Conservation (phyloP, 2,888 invertebrate genomes). For the Drosophila paucipuncta region DNA sequence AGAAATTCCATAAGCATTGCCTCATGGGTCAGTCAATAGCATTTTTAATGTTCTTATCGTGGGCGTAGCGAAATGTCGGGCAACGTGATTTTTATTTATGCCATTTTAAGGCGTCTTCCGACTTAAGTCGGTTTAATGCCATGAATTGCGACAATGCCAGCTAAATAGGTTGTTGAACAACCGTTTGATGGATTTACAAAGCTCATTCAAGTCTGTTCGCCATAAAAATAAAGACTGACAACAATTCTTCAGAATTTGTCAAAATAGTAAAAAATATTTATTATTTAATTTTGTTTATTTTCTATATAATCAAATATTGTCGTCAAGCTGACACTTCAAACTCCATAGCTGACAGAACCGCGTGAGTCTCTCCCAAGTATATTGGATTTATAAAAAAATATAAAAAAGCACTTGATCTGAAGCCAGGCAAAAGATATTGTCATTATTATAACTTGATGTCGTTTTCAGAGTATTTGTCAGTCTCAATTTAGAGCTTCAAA, state of each 20-base stretch:
- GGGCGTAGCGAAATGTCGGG: constrained; percentile 12
- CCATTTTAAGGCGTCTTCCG: constrained; percentile 19
- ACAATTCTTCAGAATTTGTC: neutral
- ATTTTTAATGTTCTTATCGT: constrained; percentile 45
- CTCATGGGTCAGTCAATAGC: constrained; percentile 48
- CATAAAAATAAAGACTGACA: neutral
- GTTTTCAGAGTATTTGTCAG: neutral
- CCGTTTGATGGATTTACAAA: constrained; percentile 15
- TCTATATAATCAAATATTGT: neutral
- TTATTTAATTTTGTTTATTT: neutral
- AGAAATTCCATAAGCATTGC: constrained; percentile 64
- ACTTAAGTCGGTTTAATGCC: constrained; percentile 23
- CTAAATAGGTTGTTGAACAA: constrained; percentile 7
- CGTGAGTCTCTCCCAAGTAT: neutral
- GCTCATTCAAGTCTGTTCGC: neutral
- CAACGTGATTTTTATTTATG: constrained; percentile 48
- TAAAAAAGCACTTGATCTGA: neutral
- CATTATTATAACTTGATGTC: neutral
- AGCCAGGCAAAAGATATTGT: neutral
- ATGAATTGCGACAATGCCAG: constrained; percentile 14
- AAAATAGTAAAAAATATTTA: neutral
- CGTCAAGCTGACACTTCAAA: neutral
- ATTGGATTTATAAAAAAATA: neutral
- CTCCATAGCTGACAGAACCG: neutral
- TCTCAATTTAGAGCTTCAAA: neutral